Evolutionary conservation across 1,140 invertebrate genomes (phyloP).

Genomic region (Scaptomyza hsui): DNA sequence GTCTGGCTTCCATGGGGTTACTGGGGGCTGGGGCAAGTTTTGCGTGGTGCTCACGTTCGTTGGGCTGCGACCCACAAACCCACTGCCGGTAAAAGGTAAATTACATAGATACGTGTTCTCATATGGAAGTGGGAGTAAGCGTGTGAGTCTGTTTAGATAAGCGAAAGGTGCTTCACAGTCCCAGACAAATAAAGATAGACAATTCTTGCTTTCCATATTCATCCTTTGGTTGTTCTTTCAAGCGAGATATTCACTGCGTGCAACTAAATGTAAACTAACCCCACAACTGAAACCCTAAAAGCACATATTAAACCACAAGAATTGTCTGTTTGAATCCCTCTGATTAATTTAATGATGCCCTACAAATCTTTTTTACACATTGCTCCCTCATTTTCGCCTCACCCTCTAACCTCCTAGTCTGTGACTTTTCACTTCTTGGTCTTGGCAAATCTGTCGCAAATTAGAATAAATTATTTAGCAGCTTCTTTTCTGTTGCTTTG

Average conservation of each 20-base stretch:
- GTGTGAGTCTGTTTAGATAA: slow-evolving; percentile 59
- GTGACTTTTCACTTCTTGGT: slow-evolving; percentile 49
- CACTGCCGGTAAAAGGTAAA: slow-evolving; percentile 33
- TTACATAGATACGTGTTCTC: slow-evolving; percentile 15
- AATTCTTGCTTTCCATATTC: background rate
- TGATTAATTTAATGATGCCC: slow-evolving; percentile 23
- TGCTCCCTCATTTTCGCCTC: background rate
- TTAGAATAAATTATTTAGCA: slow-evolving; percentile 77
- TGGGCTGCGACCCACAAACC: slow-evolving; percentile 58
- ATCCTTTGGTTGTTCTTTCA: slow-evolving; percentile 38
- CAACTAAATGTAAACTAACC: slow-evolving; percentile 45
- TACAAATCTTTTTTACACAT: slow-evolving; percentile 27
- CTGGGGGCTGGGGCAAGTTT: slow-evolving; percentile 46
- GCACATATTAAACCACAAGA: slow-evolving; percentile 27
- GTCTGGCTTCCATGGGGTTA: slow-evolving; percentile 11
- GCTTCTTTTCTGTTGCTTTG: slow-evolving; percentile 45
- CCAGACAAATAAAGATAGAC: slow-evolving; percentile 30
- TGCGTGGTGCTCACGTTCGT: slow-evolving; percentile 53
- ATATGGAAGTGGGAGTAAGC: slow-evolving; percentile 2
- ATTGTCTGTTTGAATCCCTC: slow-evolving; percentile 18
- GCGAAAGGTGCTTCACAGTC: slow-evolving; percentile 42
- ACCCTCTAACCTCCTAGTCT: background rate
- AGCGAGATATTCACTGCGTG: slow-evolving; percentile 17
- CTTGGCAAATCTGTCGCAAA: slow-evolving; percentile 60
- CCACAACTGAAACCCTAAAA: slow-evolving; percentile 6